Evolutionary conservation across 2,113 vertebrate genomes (phyloP), one percentile per base, ranked within the genome.

Genomic region (Fregetta grallaria): DNA sequence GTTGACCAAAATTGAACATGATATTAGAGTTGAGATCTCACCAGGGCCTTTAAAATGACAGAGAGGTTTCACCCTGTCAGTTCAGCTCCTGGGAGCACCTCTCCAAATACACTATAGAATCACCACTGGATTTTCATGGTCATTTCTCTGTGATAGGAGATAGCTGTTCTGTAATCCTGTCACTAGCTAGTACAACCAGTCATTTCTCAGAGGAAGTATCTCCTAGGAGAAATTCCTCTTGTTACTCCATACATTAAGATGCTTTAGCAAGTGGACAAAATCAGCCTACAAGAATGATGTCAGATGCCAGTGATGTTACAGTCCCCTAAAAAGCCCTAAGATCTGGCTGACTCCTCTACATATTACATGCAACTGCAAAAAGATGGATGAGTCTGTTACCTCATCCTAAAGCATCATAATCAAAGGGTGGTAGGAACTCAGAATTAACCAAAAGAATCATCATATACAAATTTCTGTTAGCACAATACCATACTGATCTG

Each of bases 251-350:
- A 44, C 6, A 45, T 67, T 23, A 47, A 12, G 22, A 18, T 65
- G 42, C 45, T 86, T 62, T 21, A 83, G 18, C 22, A 84, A 71
- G 23, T 4, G 29, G 22, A 80, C 25, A 84, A 59, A 86, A 77
- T 71, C 38, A 59, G 10, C 16, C 34, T 52, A 47, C 12, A 78
- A 66, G 52, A 23, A 55, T 30, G 6, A 6, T 85, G 11, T 62
- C 34, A 76, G 26, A 65, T 0, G 0, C 6, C 36, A 49, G 6
- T 58, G 30, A 62, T 29, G 29, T 4, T 66, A 44, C 3, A 68
- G 75, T 45, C 9, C 15, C 6, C 15, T 6, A 23, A 47, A 53
- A 55, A 1, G 0, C 22, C 5, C 21, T 29, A 22, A 76, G 15
- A 63, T n/a, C 6, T 63, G 38, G 1, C 29, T 5, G 6, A 92